A percentile compares a stretch with the other conserved stretches of the same genome.
phyloP scores from a whole-genome alignment of 2,113 vertebrate genomes.

The Dipodomys merriami region DNA sequence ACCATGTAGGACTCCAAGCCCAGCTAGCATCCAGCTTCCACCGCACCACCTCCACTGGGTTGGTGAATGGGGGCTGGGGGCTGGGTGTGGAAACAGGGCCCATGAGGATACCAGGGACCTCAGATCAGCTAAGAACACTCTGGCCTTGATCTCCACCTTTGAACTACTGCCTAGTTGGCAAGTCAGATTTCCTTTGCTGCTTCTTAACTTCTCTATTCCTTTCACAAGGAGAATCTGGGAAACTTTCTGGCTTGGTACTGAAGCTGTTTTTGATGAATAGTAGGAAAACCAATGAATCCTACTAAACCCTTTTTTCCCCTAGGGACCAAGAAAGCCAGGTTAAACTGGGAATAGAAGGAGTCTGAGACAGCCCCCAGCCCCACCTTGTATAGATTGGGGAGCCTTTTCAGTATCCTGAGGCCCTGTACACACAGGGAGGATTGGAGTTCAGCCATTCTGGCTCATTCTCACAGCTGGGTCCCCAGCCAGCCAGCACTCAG shows the following conservation, averaged over 20 bases:
- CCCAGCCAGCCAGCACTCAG: neutral
- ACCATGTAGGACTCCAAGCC: fast-evolving
- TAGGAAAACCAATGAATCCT: neutral
- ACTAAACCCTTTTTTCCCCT: neutral
- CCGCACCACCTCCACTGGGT: fast-evolving
- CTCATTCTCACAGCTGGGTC: neutral
- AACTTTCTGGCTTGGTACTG: neutral
- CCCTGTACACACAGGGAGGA: neutral
- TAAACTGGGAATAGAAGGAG: neutral
- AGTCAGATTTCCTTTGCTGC: neutral
- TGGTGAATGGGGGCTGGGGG: neutral
- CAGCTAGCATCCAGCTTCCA: neutral
- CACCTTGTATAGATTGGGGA: no score
- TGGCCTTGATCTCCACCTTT: neutral
- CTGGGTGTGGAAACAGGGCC: neutral
- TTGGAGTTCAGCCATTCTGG: neutral
- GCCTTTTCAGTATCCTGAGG: neutral
- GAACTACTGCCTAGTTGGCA: neutral
- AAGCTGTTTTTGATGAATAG: slow-evolving; percentile 58
- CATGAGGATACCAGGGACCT: neutral
- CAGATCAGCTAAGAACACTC: neutral
- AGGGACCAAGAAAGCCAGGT: neutral
- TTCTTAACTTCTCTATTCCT: neutral
- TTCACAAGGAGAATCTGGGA: neutral
- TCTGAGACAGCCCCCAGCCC: neutral